A percentile compares a stretch with the other conserved stretches of the same genome.
These are phyloP conservation scores for Channa maculata DNA, from an alignment of 2,113 vertebrate species.

Conservation along the genomic window DNA sequence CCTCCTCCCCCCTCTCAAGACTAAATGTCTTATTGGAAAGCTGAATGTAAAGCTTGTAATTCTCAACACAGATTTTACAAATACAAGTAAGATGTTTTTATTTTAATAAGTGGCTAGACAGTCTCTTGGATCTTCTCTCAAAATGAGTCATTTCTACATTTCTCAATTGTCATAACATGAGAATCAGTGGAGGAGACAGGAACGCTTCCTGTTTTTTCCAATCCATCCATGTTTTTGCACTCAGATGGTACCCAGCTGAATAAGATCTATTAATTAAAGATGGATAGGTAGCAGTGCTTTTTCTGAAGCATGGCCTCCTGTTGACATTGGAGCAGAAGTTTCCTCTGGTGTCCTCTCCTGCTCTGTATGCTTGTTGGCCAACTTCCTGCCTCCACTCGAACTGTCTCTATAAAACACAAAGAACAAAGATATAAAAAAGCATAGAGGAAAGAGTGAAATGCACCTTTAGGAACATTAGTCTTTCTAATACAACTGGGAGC, in stretches of 20 bases:
- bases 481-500: constrained; percentile 72
- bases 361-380: constrained; percentile 71
- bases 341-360: constrained; percentile 77
- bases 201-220: constrained; percentile 70
- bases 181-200: constrained; percentile 62
- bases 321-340: constrained; percentile 77
- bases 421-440: constrained; percentile 78
- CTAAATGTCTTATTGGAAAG: constrained; percentile 19
- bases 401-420: constrained; percentile 82
- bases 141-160: constrained; percentile 37
- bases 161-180: constrained; percentile 60
- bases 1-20: constrained; percentile 8
- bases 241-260: constrained; percentile 70
- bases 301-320: constrained; percentile 77
- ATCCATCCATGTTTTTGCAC: constrained; percentile 70
- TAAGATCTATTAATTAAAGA: constrained; percentile 79
- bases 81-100: background rate
- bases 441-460: constrained; percentile 72
- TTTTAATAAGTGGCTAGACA: constrained; percentile 12
- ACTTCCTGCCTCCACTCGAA: constrained; percentile 78
- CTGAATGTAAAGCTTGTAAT: constrained; percentile 15
- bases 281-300: constrained; percentile 69
- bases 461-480: constrained; percentile 81
- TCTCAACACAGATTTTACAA: constrained; percentile 20
- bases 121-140: constrained; percentile 20